Base-by-base conservation (phyloP, 2,797 vertebrate species). In the Sarcoramphus papa region DNA sequence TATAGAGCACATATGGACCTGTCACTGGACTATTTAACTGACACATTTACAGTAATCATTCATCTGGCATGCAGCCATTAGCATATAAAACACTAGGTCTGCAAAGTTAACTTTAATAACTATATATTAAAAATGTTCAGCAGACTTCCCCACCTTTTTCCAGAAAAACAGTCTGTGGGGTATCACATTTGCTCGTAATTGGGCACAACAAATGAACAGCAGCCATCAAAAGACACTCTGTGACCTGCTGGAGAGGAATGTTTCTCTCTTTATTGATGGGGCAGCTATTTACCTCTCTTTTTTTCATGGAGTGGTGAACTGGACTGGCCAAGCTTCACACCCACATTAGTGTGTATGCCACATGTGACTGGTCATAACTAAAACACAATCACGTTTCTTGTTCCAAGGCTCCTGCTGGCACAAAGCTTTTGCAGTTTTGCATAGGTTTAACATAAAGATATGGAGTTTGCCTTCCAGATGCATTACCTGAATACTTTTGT, bases 1-100 rank as follows among this genome's bases (percentile, higher is more conserved):
- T 96, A 88, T 64, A 75, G 75, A 90, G 56, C 94, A 88, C 93
- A 85, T 92, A 35, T 93, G 95, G 94, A 25, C 33, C 94, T 95
- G 94, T 96, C 96, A 79, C 96, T 97, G 97, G 87, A 88, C 92
- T 96, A 27, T 96, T 97, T 97, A 97, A 90, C 93, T 86, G 79
- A 69, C 92, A 94, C 95, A 56, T 95, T 89, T 95, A 87, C 75
- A 80, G 84, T 89, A 93, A 94, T 93, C 69, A 56, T 77, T 95
- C 76, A 37, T 21, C 89, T 96, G 95, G 97, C 94, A 88, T 20
- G 56, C 30, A 83, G 80, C 90, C 89, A 95, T 68, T 75, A 81
- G 50, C 84, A 77, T 82, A 90, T 92, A 96, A 95, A 96, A 85
- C 47, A 72, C 73, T 79, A 64, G 51, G 56, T 75, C 69, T 95